A percentile compares a stretch with the other conserved stretches of the same genome.
These are phyloP conservation scores for Drosophila kepulauana DNA, from an alignment of 1,140 invertebrate species.

Conservation along the genomic window DNA sequence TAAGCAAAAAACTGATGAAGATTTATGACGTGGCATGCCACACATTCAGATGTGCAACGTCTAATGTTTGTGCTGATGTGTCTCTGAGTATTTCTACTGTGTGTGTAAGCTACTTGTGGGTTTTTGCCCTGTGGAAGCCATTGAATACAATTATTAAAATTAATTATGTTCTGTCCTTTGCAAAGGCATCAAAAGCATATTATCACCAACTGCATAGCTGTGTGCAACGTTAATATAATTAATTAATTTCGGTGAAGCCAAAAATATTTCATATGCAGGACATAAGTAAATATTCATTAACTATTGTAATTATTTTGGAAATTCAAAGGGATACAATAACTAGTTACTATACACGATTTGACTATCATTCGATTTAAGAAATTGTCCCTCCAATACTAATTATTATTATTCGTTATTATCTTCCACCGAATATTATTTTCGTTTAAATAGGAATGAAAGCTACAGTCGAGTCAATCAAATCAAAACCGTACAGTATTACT, in stretches of 20 bases:
- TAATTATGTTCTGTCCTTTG: not conserved
- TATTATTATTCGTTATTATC: too few species aligned
- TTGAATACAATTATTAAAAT: slow-evolving; percentile 3
- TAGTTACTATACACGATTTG: too few species aligned
- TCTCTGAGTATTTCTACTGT: not conserved
- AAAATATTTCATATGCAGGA: not conserved
- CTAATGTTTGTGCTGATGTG: not conserved
- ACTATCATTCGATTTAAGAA: too few species aligned
- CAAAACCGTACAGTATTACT: too few species aligned
- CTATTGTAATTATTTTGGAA: too few species aligned
- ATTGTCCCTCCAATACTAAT: too few species aligned
- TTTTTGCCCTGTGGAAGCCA: slow-evolving; percentile 1
- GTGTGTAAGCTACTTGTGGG: slow-evolving; percentile 1
- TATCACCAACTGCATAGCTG: not conserved
- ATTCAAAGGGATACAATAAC: too few species aligned
- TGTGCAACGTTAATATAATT: not conserved
- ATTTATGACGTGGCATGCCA: slow-evolving; percentile 12
- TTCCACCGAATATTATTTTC: too few species aligned
- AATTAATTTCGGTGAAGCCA: not conserved
- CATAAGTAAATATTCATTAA: too few species aligned
- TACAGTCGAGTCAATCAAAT: too few species aligned
- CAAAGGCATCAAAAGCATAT: not conserved
- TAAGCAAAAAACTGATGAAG: slow-evolving; percentile 9
- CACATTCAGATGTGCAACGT: not conserved
- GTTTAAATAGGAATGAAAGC: too few species aligned